Evolutionary conservation across 2,888 invertebrate species (phyloP).

Genomic region (Meiosimyza platycephala): DNA sequence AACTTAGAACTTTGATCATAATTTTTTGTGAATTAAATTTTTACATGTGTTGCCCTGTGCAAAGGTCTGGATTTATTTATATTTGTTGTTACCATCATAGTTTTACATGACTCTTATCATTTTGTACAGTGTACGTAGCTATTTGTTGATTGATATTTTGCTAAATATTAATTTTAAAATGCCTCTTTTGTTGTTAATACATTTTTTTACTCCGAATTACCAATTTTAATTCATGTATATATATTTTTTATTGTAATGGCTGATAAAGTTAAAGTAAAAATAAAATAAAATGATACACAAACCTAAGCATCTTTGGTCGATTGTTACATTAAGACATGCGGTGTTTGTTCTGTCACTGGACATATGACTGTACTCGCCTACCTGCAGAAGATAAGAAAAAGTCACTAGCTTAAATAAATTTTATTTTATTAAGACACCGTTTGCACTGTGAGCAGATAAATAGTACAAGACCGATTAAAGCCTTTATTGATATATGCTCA

Average conservation of each 20-base stretch:
- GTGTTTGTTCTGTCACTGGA: conserved; percentile 62
- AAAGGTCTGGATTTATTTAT: conserved; percentile 16
- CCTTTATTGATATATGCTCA: background rate
- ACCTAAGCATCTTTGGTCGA: conserved; percentile 67
- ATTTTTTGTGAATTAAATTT: background rate
- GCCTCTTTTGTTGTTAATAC: too few species aligned
- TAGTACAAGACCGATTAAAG: background rate
- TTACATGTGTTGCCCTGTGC: conserved; percentile 3
- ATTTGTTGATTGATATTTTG: too few species aligned
- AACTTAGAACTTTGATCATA: conserved; percentile 8
- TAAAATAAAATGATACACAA: conserved; percentile 60
- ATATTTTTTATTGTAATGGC: too few species aligned
- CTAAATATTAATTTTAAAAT: too few species aligned
- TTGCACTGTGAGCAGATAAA: background rate
- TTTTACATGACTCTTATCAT: conserved; percentile 7
- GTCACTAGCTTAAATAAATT: background rate
- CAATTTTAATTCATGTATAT: too few species aligned
- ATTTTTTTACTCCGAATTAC: too few species aligned
- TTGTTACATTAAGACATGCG: conserved; percentile 62
- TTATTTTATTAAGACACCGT: background rate
- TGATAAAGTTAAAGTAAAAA: too few species aligned
- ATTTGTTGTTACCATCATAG: conserved; percentile 32
- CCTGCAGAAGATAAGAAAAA: conserved; percentile 51
- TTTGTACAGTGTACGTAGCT: too few species aligned
- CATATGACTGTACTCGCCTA: conserved; percentile 64